Evolutionary conservation across 1,140 invertebrate genomes (phyloP), one percentile per base, ranked within the genome.

Genomic region (Drosophila cardini): DNA sequence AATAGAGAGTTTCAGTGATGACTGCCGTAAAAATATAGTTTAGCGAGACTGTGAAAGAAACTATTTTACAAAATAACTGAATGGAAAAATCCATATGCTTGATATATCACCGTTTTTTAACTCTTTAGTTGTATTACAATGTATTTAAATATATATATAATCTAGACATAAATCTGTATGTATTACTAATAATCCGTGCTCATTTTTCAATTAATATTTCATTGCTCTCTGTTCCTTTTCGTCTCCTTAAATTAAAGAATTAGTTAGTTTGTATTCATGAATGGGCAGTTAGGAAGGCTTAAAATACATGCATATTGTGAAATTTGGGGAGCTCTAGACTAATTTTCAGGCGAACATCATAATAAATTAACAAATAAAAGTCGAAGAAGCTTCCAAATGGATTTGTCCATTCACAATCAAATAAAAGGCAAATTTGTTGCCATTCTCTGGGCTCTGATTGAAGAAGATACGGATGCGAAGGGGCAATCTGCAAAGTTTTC

Each of bases 311-410:
- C 70, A 86, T 85, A 81, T 86, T 85, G 82, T 75, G 71, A 86
- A 86, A 85, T 86, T 86, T 74, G 75, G 65, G 63, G 71, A 80
- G 68, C 82, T 86, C 64, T 76, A 74, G 78, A 86, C 83, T 86
- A 81, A 86, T 86, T 86, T 86, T 86, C 82, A 78, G 68, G 34
- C 69, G 82, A 86, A 86, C 82, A 86, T 86, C 83, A 86, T 79
- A 86, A 86, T 86, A 86, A 86, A 86, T 86, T 86, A 86, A 87
- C 82, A 87, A 86, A 86, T 86, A 87, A 86, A 86, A 87, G 68
- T 87, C 65, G 69, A 61, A 34, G 34, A 8, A 11, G 32, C 69
- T 70, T 46, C 52, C 80, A 73, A 83, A 83, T 76, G 80, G 80
- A 80, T 77, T 79, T 83, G 72, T 67, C 45, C 46, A 64, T 57